These are phyloP conservation scores for Stylophora pistillata DNA, from an alignment of 64 coral and sea anemone genomes.

Conservation along the genomic window DNA sequence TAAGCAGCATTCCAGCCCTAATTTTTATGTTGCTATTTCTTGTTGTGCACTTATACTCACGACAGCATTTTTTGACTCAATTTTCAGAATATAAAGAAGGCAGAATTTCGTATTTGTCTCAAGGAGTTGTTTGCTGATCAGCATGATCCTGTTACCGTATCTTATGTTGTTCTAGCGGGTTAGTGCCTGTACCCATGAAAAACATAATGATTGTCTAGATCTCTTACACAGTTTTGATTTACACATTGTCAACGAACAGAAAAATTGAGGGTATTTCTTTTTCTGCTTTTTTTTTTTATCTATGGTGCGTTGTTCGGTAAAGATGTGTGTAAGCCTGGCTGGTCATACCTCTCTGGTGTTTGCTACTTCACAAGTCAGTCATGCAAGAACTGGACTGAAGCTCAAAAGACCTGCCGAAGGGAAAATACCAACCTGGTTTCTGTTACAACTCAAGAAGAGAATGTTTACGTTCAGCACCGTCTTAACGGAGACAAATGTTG, in stretches of 20 bases:
- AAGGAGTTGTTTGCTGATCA: constrained; percentile 18
- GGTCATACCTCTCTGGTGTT: constrained; percentile 60
- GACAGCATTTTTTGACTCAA: not conserved
- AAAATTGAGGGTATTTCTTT: no score
- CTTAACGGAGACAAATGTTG: constrained; percentile 29
- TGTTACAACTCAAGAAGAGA: constrained; percentile 27
- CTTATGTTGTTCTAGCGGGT: constrained; percentile 17
- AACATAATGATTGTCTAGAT: no score
- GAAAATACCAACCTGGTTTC: constrained; percentile 19
- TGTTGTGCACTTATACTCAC: no score
- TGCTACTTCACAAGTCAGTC: constrained; percentile 11
- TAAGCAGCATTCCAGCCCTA: no score
- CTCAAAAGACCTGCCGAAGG: not conserved
- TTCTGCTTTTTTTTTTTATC: no score
- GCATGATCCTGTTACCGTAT: constrained; percentile 2
- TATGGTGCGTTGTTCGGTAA: not conserved
- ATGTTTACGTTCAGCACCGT: constrained; percentile 55
- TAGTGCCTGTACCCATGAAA: not conserved
- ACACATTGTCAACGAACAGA: no score
- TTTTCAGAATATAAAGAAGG: constrained; percentile 4
- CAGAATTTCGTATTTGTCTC: constrained; percentile 25
- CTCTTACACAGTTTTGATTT: no score
- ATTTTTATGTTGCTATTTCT: no score
- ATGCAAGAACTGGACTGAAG: constrained; percentile 49
- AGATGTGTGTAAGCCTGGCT: constrained; percentile 61